These are phyloP conservation scores for Clinocottus analis DNA, from an alignment of 2,113 vertebrate species.

Conservation along the genomic window DNA sequence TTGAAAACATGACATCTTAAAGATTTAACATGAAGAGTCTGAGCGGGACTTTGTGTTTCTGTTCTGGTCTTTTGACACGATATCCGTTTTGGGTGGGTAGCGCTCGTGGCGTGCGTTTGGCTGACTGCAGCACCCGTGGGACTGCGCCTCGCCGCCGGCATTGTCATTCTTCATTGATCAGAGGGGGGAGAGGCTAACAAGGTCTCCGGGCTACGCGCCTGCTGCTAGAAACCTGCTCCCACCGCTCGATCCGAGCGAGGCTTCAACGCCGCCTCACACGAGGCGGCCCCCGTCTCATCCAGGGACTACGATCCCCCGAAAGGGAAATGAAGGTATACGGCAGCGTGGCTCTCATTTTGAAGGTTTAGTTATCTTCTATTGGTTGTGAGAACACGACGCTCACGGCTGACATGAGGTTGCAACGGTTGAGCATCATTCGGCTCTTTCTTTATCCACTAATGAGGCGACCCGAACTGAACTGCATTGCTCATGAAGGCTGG, in stretches of 20 bases:
- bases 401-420: not conserved
- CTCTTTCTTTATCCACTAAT: not conserved
- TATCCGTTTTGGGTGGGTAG: constrained; percentile 61
- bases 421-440: not conserved
- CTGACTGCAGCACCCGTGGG: constrained; percentile 60
- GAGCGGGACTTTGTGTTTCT: constrained; percentile 44
- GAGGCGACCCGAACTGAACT: not conserved
- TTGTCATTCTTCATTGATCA: constrained; percentile 79
- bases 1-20: constrained; percentile 55
- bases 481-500: not conserved
- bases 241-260: constrained; percentile 46
- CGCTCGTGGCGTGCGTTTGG: constrained; percentile 48
- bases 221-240: constrained; percentile 60
- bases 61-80: constrained; percentile 49
- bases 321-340: constrained; percentile 2
- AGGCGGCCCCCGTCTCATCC: not conserved
- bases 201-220: constrained; percentile 72
- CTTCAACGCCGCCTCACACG: constrained; percentile 11
- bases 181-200: constrained; percentile 77
- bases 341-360: not conserved
- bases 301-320: constrained; percentile 2
- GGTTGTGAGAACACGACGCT: not conserved
- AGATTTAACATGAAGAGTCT: constrained; percentile 60
- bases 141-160: constrained; percentile 63
- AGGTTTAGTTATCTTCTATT: not conserved